Base-by-base conservation (phyloP, 2,888 invertebrate species). In the Drosophila sordidapex region DNA sequence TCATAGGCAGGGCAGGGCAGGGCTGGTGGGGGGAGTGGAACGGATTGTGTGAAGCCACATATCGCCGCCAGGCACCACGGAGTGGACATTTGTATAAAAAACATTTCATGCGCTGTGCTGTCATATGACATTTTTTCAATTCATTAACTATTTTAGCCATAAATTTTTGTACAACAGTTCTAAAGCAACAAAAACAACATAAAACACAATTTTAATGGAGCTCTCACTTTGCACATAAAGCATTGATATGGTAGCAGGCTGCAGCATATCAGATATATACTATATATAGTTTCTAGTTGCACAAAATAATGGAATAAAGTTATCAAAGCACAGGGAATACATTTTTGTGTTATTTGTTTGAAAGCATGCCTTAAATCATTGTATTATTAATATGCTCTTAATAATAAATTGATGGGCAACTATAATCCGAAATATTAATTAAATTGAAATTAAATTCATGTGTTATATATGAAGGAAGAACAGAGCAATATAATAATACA, bases 71-170 rank as follows among this genome's bases (percentile, higher is more conserved):
- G 71, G 57, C 68, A 67, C 70, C 70, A 63, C 61, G 59, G 38
- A 31, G 43, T 75, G 66, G 72, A 59, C 70, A 79, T 67, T 79
- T 82, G 76, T 63, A 66, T 61, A 68, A 83, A 83, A 83, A 70
- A 70, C 76, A 81, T 70, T 78, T 76, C 75, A 80, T 80, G 57
- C 54, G 66, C 72, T 74, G 54, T 68, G 81, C 85, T 83, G 85
- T 82, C 83, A 82, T 79, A 82, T 66, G 74, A 76, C 76, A 57
- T 81, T 84, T 84, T 84, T 83, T 81, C 85, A 81, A 81, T 85
- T 84, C 83, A 83, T 84, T 83, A 85, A 84, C 82, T 74, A 74
- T 83, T 85, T 85, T 80, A 82, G 79, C 62, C 82, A 80, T 84
- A 84, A 84, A 83, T 83, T 80, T 69, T 61, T 58, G 70, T 48